phyloP scores from a whole-genome alignment of 2,888 invertebrate species.

The Lithophane ornitopus region DNA sequence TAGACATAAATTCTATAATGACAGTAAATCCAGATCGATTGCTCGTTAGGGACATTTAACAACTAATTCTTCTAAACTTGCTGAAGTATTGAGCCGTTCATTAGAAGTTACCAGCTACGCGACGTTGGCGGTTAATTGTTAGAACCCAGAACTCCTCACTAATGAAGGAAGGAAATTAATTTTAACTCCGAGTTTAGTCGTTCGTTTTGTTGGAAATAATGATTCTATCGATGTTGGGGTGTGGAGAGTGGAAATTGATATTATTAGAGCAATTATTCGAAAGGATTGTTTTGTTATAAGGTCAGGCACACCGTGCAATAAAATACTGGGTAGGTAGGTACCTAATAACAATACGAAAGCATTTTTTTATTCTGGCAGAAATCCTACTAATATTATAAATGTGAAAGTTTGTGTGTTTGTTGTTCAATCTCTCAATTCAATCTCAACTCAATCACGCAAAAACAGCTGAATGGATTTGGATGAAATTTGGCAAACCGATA shows the following conservation, averaged over 20 bases:
- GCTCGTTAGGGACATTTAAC: conserved; percentile 65
- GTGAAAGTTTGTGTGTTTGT: too few species aligned
- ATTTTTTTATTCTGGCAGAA: not conserved
- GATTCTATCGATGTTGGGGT: conserved; percentile 22
- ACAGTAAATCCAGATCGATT: conserved; percentile 54
- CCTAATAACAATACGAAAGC: not conserved
- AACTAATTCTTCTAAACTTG: conserved; percentile 64
- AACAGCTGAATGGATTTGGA: too few species aligned
- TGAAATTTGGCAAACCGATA: too few species aligned
- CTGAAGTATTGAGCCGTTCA: conserved; percentile 59
- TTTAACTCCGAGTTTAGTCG: conserved; percentile 61
- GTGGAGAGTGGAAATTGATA: not conserved
- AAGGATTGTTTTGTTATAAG: not conserved
- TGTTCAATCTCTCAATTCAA: too few species aligned
- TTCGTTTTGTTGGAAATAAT: conserved; percentile 53
- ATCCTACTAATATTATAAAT: too few species aligned
- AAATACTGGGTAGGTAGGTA: too few species aligned
- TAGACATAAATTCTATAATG: conserved; percentile 33
- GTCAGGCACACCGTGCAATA: not conserved
- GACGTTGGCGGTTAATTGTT: conserved; percentile 63
- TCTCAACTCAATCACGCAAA: too few species aligned
- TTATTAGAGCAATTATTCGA: not conserved
- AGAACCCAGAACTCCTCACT: conserved; percentile 65
- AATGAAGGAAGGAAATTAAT: conserved; percentile 71
- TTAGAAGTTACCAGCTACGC: conserved; percentile 61